Conservation (phyloP, 1,140 invertebrate species). For the Colletes latitarsis region DNA sequence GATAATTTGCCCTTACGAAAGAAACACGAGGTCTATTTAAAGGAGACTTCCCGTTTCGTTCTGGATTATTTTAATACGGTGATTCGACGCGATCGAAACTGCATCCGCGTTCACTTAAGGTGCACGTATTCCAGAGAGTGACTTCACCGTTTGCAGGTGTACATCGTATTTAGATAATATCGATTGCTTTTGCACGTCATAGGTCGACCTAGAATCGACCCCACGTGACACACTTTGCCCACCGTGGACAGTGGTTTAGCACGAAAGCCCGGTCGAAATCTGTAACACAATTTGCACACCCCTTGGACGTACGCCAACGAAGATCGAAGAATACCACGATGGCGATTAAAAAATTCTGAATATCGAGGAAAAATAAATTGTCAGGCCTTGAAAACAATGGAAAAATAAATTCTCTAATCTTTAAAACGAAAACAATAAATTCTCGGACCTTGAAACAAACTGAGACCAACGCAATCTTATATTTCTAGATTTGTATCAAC, state of each 20-base stretch:
- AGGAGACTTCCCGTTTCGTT: neutral
- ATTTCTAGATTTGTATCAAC: too few relatives aligned
- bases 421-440: too few relatives aligned
- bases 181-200: slow-evolving; percentile 61
- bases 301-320: neutral
- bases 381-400: neutral
- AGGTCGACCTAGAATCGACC: slow-evolving; percentile 61
- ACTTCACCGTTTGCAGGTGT: slow-evolving; percentile 58
- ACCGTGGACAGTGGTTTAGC: slow-evolving; percentile 9
- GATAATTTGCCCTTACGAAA: neutral
- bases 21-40: neutral
- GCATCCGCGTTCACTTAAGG: slow-evolving; percentile 42
- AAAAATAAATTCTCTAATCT: too few relatives aligned
- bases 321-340: neutral
- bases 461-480: too few relatives aligned
- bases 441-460: too few relatives aligned
- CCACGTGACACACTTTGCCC: slow-evolving; percentile 48
- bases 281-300: neutral
- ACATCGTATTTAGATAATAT: slow-evolving; percentile 68
- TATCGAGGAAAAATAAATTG: too few relatives aligned
- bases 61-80: slow-evolving; percentile 26
- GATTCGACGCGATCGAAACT: slow-evolving; percentile 32
- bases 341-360: too few relatives aligned
- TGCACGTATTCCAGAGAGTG: slow-evolving; percentile 52
- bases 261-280: slow-evolving; percentile 20